Conservation (phyloP, 2,888 invertebrate species). For the Callimorpha dominula region DNA sequence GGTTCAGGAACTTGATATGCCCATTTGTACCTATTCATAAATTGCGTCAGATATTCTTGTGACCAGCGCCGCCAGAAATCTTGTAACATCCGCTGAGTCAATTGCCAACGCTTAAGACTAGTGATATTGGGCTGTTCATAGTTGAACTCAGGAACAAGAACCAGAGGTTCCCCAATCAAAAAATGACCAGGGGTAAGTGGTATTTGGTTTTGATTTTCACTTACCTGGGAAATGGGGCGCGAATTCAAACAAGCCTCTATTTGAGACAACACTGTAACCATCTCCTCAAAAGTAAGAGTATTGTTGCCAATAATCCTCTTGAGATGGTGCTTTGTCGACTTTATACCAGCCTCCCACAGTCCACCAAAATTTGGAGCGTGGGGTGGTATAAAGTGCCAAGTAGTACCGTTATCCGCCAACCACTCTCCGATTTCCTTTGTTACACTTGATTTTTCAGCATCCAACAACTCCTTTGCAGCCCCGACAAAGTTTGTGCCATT, state of each 20-base stretch:
- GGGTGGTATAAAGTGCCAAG: constrained; percentile 34
- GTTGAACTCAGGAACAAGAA: too few relatives aligned
- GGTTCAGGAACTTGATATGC: too few relatives aligned
- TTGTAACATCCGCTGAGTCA: background rate
- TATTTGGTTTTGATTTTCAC: background rate
- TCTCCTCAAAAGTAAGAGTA: background rate
- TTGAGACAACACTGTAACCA: background rate
- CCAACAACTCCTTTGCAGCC: constrained; percentile 27
- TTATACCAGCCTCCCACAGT: constrained; percentile 28
- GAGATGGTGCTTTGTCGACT: background rate
- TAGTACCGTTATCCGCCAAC: constrained; percentile 23
- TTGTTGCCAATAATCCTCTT: background rate
- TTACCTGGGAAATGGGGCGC: background rate
- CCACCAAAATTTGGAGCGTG: constrained; percentile 35
- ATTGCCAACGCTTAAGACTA: background rate
- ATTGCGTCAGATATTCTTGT: too few relatives aligned
- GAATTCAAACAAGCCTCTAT: too few relatives aligned
- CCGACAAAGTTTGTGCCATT: constrained; percentile 18
- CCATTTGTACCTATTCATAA: too few relatives aligned
- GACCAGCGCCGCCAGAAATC: background rate
- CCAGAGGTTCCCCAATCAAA: background rate
- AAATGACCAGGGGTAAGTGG: background rate
- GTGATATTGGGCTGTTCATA: background rate
- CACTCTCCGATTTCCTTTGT: constrained; percentile 4
- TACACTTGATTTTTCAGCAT: constrained; percentile 4